A percentile compares a stretch with the other conserved stretches of the same genome.
phyloP scores from a whole-genome alignment of 2,888 invertebrate genomes.

The Acheta domesticus region DNA sequence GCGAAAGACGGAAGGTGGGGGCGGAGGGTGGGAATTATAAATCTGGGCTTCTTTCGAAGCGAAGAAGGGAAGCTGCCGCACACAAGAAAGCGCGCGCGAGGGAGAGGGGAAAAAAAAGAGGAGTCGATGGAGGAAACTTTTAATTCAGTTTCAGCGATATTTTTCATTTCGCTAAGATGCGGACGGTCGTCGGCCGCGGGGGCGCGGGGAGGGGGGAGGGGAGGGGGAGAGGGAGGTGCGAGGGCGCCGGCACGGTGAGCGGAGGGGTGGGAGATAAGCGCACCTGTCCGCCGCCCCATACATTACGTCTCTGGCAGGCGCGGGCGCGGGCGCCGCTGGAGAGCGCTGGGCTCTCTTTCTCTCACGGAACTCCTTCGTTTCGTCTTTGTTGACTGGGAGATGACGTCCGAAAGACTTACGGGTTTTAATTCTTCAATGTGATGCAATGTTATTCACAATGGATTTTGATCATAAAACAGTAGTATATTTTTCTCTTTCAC shows the following conservation, averaged over 20 bases:
- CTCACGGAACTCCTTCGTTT: too few relatives aligned
- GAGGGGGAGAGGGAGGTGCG: background rate
- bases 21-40: background rate
- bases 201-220: background rate
- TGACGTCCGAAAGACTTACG: too few relatives aligned
- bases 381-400: too few relatives aligned
- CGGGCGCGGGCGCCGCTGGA: background rate
- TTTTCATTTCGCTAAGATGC: constrained; percentile 26
- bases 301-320: background rate
- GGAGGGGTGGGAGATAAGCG: background rate
- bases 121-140: constrained; percentile 28
- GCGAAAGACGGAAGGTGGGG: constrained; percentile 12
- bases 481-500: too few relatives aligned
- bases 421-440: too few relatives aligned
- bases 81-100: background rate
- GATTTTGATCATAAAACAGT: too few relatives aligned
- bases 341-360: background rate
- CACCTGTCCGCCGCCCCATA: background rate
- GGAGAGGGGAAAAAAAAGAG: background rate
- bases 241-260: background rate
- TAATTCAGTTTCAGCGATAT: constrained; percentile 33
- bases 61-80: constrained; percentile 23
- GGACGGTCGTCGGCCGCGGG: background rate
- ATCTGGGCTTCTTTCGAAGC: constrained; percentile 18
- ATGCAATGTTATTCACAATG: too few relatives aligned